Conservation (phyloP, 2,113 vertebrate genomes). For the Hypanus sabinus region DNA sequence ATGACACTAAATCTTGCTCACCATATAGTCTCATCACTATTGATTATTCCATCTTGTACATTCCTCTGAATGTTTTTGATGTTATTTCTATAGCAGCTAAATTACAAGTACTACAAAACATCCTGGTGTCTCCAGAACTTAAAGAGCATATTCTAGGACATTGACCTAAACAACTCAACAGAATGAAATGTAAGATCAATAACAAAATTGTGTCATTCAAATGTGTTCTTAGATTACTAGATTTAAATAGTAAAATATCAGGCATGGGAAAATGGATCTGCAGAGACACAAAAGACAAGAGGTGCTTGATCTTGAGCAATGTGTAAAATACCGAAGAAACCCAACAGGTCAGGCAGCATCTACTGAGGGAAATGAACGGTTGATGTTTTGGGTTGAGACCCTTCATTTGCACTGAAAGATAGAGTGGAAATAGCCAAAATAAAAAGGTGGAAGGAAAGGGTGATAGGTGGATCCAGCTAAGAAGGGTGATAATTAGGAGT, state of each 20-base stretch:
- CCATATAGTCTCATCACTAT: background rate
- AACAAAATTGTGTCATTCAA: background rate
- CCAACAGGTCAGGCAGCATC: too few species aligned
- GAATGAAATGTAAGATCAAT: background rate
- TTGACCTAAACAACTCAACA: background rate
- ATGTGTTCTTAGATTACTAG: background rate
- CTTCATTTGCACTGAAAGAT: too few species aligned
- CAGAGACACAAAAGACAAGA: too few species aligned
- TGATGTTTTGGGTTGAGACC: too few species aligned
- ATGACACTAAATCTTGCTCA: background rate
- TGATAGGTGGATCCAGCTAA: too few species aligned
- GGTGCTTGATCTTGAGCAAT: too few species aligned
- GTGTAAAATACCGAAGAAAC: too few species aligned
- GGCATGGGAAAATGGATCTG: background rate
- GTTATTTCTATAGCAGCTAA: too few species aligned
- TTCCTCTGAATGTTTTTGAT: background rate
- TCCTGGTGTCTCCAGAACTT: background rate
- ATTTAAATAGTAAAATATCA: background rate
- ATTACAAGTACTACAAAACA: background rate
- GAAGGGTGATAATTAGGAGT: too few species aligned
- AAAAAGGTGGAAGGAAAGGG: too few species aligned
- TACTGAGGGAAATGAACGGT: too few species aligned
- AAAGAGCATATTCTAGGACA: background rate
- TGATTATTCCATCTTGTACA: background rate
- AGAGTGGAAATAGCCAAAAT: too few species aligned